Evolutionary conservation across 2,797 vertebrate genomes (phyloP).

Genomic region (Caiman crocodilus): DNA sequence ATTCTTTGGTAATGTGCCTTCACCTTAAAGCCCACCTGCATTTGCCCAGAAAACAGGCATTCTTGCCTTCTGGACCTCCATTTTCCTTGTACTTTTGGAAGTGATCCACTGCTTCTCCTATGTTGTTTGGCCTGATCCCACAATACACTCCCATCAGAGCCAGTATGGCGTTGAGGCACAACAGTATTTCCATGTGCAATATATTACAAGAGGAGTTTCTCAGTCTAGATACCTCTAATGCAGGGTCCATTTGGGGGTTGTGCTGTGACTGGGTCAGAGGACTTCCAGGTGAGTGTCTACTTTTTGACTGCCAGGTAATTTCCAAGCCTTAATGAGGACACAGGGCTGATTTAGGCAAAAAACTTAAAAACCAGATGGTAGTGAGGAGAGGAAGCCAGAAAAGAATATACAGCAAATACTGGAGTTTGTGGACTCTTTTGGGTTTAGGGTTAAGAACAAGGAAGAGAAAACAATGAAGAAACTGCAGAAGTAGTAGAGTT

Average conservation of each 20-base stretch:
- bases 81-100: too few relatives aligned
- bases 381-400: neutral
- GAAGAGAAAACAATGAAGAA: neutral
- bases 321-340: conserved; percentile 54
- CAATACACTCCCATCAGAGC: neutral
- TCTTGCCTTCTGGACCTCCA: too few relatives aligned
- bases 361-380: neutral
- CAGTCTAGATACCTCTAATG: neutral
- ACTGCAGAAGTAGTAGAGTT: neutral
- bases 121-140: neutral
- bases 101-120: too few relatives aligned
- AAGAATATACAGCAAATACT: neutral
- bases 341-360: neutral
- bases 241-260: conserved; percentile 6
- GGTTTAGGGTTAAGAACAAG: neutral
- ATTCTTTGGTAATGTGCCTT: too few relatives aligned
- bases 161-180: neutral
- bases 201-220: neutral
- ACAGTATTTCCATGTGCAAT: neutral
- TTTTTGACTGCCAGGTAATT: neutral
- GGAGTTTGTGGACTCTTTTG: neutral
- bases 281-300: conserved; percentile 25
- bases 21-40: too few relatives aligned
- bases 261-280: conserved; percentile 22
- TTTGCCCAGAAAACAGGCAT: too few relatives aligned